Evolutionary conservation across 1,140 invertebrate species (phyloP), one percentile per base, ranked within the genome.

Genomic region (Chrysomallon squamiferum): DNA sequence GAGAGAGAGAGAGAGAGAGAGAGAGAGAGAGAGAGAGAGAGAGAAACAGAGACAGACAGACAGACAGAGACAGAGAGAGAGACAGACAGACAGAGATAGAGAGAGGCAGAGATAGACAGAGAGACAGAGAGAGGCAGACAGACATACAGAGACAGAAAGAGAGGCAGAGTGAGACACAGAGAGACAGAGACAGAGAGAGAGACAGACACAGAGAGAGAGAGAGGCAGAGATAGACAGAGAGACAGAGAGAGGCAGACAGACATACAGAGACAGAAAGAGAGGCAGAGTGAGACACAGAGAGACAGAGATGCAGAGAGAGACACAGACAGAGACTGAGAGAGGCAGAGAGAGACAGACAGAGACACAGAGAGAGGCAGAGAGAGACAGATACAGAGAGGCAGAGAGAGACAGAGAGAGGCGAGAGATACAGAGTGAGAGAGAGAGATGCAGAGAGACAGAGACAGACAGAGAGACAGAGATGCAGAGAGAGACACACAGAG

Each of bases 401-500:
- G 25, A 47, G 59, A 47, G 41, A 43, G 22, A 61, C 25, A 43
- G 41, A 43, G n/a, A 49, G 59, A 47, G 41, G 41, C 4, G 25
- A 43, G 3, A 47, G 38, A 4, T n/a, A 43, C 18, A 45, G 35
- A 43, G 18, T 18, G 41, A 61, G 59, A 22, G 41, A 61, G 59
- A 61, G 41, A 43, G 25, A 61, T 22, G 45, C 20, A 43, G 38
- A 47, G 41, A 43, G 25, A 43, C 6, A 47, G 38, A 4, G 41
- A 43, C 18, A 45, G 35, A 43, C 7, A 27, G 41, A 61, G 59
- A 22, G 41, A 61, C 35, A 61, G 41, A 43, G 25, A 61, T 22
- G 45, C 20, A 43, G 41, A 61, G 59, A 61, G 41, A 43, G 41
- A 61, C 35, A 61, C n/a, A 43, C n/a, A 61, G 57, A 59, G 57